A percentile compares a stretch with the other conserved stretches of the same genome.
These are phyloP conservation scores for Monomorium pharaonis DNA, from an alignment of 1,140 invertebrate genomes.

Conservation along the genomic window DNA sequence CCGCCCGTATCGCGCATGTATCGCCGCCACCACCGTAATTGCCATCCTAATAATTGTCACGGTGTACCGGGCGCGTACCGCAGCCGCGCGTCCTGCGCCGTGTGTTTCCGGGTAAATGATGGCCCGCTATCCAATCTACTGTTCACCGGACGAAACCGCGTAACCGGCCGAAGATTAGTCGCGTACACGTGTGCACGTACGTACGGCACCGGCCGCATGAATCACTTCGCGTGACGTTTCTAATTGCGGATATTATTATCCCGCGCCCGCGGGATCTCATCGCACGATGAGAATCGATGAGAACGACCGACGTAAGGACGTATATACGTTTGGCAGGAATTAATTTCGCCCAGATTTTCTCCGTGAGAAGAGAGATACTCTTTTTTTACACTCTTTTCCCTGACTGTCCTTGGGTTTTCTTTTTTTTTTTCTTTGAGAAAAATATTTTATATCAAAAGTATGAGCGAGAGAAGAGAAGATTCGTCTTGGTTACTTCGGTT, in stretches of 20 bases:
- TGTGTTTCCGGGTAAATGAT: constrained; percentile 71
- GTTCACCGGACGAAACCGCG: constrained; percentile 69
- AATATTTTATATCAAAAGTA: background rate
- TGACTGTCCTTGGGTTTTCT: too few species aligned
- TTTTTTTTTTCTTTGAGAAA: background rate
- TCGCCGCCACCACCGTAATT: constrained; percentile 61
- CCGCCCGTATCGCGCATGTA: background rate
- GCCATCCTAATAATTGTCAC: constrained; percentile 79
- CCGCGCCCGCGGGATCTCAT: constrained; percentile 10
- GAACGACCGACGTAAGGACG: background rate
- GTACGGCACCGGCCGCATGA: constrained; percentile 15
- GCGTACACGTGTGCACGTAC: background rate
- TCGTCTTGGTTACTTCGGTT: background rate
- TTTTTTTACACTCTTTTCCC: background rate
- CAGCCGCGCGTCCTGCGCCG: constrained; percentile 26
- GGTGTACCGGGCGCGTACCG: constrained; percentile 55
- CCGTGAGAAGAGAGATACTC: background rate
- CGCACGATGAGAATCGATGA: background rate
- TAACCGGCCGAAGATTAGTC: constrained; percentile 67
- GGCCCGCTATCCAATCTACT: constrained; percentile 75
- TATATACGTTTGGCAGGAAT: background rate
- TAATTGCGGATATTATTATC: constrained; percentile 61
- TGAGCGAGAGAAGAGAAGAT: background rate
- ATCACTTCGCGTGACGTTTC: constrained; percentile 59
- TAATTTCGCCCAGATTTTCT: constrained; percentile 1